A percentile compares a stretch with the other conserved stretches of the same genome.
Conservation (phyloP, 2,797 vertebrate species). For the Lutjanus campechanus region DNA sequence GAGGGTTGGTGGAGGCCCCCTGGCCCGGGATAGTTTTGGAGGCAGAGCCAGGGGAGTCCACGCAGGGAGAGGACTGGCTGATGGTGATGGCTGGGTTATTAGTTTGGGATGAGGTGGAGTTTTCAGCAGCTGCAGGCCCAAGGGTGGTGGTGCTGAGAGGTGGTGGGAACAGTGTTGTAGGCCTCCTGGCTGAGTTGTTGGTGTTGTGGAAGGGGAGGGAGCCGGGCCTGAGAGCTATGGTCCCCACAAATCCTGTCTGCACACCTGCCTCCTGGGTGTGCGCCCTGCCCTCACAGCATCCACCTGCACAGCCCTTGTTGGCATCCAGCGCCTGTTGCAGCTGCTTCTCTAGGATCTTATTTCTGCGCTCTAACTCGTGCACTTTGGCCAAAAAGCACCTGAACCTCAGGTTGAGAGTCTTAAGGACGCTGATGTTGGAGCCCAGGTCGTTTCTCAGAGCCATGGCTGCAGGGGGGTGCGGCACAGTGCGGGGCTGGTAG, state of each 20-base stretch:
- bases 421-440: slow-evolving; percentile 97
- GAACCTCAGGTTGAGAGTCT: slow-evolving; percentile 96
- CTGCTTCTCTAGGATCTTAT: slow-evolving; percentile 96
- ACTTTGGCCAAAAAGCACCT: slow-evolving; percentile 97
- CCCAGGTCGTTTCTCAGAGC: slow-evolving; percentile 96
- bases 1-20: slow-evolving; percentile 73
- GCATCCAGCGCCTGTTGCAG: slow-evolving; percentile 92
- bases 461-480: slow-evolving; percentile 89
- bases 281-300: slow-evolving; percentile 76
- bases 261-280: slow-evolving; percentile 89
- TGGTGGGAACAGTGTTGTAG: slow-evolving; percentile 82
- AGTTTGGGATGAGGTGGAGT: slow-evolving; percentile 53
- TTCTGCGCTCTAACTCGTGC: slow-evolving; percentile 95
- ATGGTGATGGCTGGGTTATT: slow-evolving; percentile 81
- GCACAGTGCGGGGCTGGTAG: slow-evolving; percentile 72
- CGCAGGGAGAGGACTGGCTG: slow-evolving; percentile 81
- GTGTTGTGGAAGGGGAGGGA: slow-evolving; percentile 84
- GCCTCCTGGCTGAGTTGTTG: slow-evolving; percentile 85
- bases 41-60: slow-evolving; percentile 77
- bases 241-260: slow-evolving; percentile 92
- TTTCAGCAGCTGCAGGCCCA: slow-evolving; percentile 58
- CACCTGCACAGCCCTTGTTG: slow-evolving; percentile 76
- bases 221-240: slow-evolving; percentile 82
- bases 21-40: slow-evolving; percentile 59
- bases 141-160: slow-evolving; percentile 53